phyloP scores from a whole-genome alignment of 2,113 vertebrate genomes.

The Cheirogaleus medius region DNA sequence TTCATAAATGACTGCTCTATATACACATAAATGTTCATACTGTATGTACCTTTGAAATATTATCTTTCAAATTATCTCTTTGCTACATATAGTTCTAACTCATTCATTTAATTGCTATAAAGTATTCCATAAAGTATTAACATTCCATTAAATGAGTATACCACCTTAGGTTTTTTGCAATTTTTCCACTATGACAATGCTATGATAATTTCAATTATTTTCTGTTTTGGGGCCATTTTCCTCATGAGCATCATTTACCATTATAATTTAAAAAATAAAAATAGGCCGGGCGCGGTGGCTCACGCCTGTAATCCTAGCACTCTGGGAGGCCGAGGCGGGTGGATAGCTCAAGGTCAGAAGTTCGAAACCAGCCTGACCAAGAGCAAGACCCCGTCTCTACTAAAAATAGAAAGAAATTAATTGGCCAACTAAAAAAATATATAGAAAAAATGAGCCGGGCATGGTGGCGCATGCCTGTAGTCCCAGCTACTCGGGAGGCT shows the following conservation, averaged over 20 bases:
- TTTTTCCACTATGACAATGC: not conserved
- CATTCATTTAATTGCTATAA: not conserved
- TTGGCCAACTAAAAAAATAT: too few species aligned
- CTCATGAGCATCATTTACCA: not conserved
- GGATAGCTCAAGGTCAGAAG: too few species aligned
- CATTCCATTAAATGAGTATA: not conserved
- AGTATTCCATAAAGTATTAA: too few species aligned
- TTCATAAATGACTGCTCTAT: not conserved
- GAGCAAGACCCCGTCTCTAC: too few species aligned
- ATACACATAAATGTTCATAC: not conserved
- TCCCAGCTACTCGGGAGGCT: too few species aligned
- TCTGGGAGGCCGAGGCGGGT: too few species aligned
- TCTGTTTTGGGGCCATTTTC: not conserved
- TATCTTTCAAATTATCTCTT: not conserved
- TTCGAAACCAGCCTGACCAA: too few species aligned
- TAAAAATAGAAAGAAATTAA: too few species aligned
- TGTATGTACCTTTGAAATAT: not conserved
- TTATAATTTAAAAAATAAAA: conserved; percentile 16
- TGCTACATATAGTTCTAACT: not conserved
- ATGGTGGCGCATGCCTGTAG: too few species aligned
- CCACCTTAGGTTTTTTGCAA: not conserved
- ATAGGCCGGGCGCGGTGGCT: too few species aligned
- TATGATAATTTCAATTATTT: not conserved
- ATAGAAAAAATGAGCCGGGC: too few species aligned
- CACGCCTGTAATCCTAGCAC: too few species aligned